A percentile compares a stretch with the other conserved stretches of the same genome.
These are phyloP conservation scores for Lordiphosa mommai DNA, from an alignment of 1,140 invertebrate genomes.

Conservation along the genomic window DNA sequence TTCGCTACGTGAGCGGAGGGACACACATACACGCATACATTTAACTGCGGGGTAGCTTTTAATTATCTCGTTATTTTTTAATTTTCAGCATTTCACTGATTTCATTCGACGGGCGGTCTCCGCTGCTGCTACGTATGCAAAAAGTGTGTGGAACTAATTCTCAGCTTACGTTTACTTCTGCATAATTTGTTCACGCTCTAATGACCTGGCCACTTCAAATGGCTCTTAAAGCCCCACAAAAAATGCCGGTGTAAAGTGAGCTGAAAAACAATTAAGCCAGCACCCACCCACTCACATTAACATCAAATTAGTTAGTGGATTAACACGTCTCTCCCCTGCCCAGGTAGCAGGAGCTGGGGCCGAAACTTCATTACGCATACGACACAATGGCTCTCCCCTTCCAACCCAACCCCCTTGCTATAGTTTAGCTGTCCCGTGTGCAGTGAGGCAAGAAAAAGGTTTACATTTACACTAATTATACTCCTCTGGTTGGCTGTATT, in stretches of 20 bases:
- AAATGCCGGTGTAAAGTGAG: constrained; percentile 45
- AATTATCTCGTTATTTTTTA: constrained; percentile 77
- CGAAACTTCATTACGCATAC: constrained; percentile 54
- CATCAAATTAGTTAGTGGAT: constrained; percentile 65
- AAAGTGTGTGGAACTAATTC: constrained; percentile 40
- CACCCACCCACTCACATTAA: constrained; percentile 48
- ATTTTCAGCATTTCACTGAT: constrained; percentile 72
- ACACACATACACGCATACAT: constrained; percentile 23
- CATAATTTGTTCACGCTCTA: constrained; percentile 50
- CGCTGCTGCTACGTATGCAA: constrained; percentile 19
- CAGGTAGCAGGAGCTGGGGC: neutral
- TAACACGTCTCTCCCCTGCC: constrained; percentile 61
- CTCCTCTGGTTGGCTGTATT: constrained; percentile 26
- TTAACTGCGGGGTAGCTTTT: constrained; percentile 70
- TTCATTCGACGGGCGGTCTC: constrained; percentile 49
- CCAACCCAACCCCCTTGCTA: constrained; percentile 7
- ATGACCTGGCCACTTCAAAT: constrained; percentile 38
- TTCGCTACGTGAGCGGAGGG: constrained; percentile 53
- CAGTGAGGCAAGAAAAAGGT: constrained; percentile 45
- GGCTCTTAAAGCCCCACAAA: constrained; percentile 58
- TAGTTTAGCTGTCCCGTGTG: constrained; percentile 20
- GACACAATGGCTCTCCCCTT: constrained; percentile 13
- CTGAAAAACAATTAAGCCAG: constrained; percentile 60
- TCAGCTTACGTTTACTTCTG: constrained; percentile 35
- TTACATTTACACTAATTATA: constrained; percentile 55